These are phyloP conservation scores for Microdon myrmicae DNA, from an alignment of 2,888 invertebrate genomes.

Conservation along the genomic window DNA sequence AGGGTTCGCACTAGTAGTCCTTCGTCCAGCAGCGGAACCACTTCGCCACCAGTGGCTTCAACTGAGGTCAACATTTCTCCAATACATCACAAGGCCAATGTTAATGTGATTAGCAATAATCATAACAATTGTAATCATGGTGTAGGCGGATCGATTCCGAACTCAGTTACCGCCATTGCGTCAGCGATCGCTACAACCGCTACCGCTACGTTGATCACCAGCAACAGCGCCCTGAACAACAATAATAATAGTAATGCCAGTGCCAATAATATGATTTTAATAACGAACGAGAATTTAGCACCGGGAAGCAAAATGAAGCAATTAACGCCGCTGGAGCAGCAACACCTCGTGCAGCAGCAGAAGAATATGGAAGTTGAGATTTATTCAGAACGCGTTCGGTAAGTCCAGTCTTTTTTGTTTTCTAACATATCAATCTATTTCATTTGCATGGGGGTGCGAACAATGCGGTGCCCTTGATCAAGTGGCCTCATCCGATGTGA, in stretches of 20 bases:
- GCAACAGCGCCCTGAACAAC: constrained; percentile 43
- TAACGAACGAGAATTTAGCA: constrained; percentile 40
- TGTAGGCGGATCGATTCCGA: no score
- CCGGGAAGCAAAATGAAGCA: constrained; percentile 56
- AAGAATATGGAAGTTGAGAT: constrained; percentile 83
- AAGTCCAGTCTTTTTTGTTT: constrained; percentile 63
- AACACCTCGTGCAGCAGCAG: constrained; percentile 67
- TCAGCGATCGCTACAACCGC: no score
- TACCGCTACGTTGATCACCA: no score
- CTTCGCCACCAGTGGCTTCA: constrained; percentile 81
- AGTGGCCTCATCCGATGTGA: no score
- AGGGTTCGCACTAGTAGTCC: constrained; percentile 80
- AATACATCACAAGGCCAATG: constrained; percentile 55
- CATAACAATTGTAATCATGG: constrained; percentile 41
- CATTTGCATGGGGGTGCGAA: no score
- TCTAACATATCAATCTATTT: no score
- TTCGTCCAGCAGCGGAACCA: constrained; percentile 81
- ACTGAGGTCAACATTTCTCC: constrained; percentile 69
- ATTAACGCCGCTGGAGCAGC: constrained; percentile 59
- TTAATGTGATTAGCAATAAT: constrained; percentile 47
- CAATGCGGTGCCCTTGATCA: no score
- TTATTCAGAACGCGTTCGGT: constrained; percentile 83
- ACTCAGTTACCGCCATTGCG: no score
- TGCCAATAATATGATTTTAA: constrained; percentile 26
- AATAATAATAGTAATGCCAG: no score